A percentile compares a stretch with the other conserved stretches of the same genome.
Evolutionary conservation across 2,888 invertebrate species (phyloP).

Genomic region (Lumbricus terrestris): DNA sequence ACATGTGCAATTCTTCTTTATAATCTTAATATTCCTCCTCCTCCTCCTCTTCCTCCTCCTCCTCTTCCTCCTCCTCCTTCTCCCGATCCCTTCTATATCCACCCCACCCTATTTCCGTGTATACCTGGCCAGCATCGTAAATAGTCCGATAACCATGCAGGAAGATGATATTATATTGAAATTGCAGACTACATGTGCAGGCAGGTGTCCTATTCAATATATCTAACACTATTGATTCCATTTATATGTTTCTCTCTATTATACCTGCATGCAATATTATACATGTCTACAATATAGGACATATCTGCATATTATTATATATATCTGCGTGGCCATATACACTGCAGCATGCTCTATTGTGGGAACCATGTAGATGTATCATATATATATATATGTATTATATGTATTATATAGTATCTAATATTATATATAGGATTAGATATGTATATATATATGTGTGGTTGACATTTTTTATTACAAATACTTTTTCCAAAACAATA

Average conservation of each 20-base stretch:
- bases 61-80: conserved; percentile 9
- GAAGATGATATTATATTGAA: background rate
- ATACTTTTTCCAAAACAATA: too few species aligned
- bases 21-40: background rate
- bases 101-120: too few species aligned
- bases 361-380: too few species aligned
- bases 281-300: background rate
- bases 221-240: background rate
- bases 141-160: background rate
- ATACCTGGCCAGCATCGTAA: background rate
- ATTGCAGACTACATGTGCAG: too few species aligned
- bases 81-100: background rate
- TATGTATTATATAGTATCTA: too few species aligned
- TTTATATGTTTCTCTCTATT: background rate
- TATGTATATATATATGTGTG: too few species aligned
- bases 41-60: conserved; percentile 8
- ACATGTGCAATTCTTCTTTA: too few species aligned
- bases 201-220: background rate
- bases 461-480: too few species aligned
- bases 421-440: too few species aligned
- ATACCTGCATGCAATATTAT: background rate
- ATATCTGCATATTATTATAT: background rate
- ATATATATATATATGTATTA: too few species aligned
- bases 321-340: background rate
- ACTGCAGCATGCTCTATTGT: too few species aligned